Conservation (phyloP, 2,113 vertebrate genomes). For the Hiodon alosoides region DNA sequence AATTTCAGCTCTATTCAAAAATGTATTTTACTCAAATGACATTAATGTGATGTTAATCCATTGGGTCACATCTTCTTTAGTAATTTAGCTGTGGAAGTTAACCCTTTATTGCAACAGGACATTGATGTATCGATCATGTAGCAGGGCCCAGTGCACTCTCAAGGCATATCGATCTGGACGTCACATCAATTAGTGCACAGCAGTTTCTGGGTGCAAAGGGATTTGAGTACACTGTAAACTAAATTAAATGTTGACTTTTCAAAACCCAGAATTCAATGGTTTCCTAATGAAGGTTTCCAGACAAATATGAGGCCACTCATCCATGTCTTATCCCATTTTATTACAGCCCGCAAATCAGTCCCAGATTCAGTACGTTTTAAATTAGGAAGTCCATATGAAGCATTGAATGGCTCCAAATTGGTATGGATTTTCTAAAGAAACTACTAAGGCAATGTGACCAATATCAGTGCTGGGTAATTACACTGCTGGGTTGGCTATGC, state of each 20-base stretch:
- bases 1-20: no score
- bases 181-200: no score
- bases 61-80: no score
- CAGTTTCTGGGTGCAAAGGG: no score
- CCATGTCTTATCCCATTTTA: not conserved
- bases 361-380: slow-evolving; percentile 14
- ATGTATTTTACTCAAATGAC: no score
- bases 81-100: no score
- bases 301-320: not conserved
- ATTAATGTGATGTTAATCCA: no score
- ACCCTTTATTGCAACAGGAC: no score
- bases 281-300: not conserved
- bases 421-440: slow-evolving; percentile 21
- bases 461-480: not conserved
- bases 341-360: slow-evolving; percentile 5
- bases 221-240: not conserved
- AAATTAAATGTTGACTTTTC: slow-evolving; percentile 13
- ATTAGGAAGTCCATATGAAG: slow-evolving; percentile 19
- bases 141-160: no score
- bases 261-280: not conserved
- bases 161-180: no score
- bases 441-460: not conserved
- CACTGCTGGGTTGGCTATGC: not conserved
- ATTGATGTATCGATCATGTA: no score
- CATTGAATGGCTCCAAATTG: slow-evolving; percentile 1